A percentile compares a stretch with the other conserved stretches of the same genome.
Conservation (phyloP, 2,888 invertebrate genomes). For the Pristionchus fissidentatus region DNA sequence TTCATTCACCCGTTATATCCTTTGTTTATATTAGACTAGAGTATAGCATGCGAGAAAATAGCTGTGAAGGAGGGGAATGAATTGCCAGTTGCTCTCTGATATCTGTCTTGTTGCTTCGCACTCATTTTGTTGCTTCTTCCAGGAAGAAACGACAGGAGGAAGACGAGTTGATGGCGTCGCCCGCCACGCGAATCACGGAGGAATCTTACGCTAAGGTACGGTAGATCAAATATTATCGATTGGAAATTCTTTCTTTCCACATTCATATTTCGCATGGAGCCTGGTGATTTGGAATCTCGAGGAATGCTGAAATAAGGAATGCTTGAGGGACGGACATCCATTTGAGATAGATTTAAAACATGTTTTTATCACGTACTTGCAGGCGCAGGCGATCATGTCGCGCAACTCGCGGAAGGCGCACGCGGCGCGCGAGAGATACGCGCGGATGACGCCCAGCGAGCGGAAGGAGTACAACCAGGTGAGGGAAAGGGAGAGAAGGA, state of each 20-base stretch:
- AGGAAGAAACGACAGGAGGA: constrained; percentile 25
- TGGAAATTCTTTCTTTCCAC: too few relatives aligned
- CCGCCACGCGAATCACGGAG: constrained; percentile 55
- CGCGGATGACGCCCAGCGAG: constrained; percentile 60
- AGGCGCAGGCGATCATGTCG: constrained; percentile 64
- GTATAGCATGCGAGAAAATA: too few relatives aligned
- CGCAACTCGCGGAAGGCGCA: constrained; percentile 64
- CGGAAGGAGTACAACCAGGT: constrained; percentile 52
- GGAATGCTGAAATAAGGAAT: too few relatives aligned
- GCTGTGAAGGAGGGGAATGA: too few relatives aligned
- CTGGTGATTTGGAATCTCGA: too few relatives aligned
- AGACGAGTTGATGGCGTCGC: constrained; percentile 42
- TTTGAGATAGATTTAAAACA: not conserved
- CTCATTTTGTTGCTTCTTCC: not conserved
- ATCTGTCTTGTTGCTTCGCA: not conserved
- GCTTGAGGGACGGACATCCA: not conserved
- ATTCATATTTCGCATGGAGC: too few relatives aligned
- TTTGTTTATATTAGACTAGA: too few relatives aligned
- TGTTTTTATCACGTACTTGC: constrained; percentile 3
- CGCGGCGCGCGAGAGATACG: constrained; percentile 60
- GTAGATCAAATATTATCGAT: too few relatives aligned
- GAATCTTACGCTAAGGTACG: constrained; percentile 53
- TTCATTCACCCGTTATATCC: too few relatives aligned
- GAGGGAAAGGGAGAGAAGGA: not conserved
- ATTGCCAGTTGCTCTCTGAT: too few relatives aligned